Evolutionary conservation across 23 tunicate species (phyloP).

Genomic region (Trididemnum clinides): DNA sequence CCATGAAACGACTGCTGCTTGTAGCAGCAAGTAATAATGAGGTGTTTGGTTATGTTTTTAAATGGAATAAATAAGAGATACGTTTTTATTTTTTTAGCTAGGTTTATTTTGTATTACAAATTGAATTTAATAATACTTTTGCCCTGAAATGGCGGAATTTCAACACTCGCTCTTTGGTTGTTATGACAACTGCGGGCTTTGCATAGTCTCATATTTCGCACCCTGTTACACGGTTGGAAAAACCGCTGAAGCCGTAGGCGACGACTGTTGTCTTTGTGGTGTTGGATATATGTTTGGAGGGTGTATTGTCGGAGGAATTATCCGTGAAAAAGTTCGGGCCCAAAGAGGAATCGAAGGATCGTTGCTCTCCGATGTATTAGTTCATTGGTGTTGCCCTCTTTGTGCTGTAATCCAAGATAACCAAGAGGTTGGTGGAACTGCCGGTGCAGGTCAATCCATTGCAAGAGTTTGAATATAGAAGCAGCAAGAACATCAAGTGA

Average conservation of each 20-base stretch:
- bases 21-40: too few relatives aligned
- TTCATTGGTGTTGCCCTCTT: constrained; percentile 58
- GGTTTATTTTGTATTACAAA: too few relatives aligned
- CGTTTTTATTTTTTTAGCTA: too few relatives aligned
- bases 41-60: too few relatives aligned
- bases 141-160: constrained; percentile 51
- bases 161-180: constrained; percentile 65
- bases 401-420: constrained; percentile 74
- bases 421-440: constrained; percentile 24
- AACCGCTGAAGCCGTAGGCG: constrained; percentile 83
- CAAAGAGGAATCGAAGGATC: constrained; percentile 53
- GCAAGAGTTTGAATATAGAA: background rate
- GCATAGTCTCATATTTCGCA: constrained; percentile 54
- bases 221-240: constrained; percentile 80
- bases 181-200: constrained; percentile 80
- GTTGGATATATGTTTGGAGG: constrained; percentile 59
- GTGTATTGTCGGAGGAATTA: constrained; percentile 75
- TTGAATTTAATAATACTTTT: too few relatives aligned
- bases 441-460: constrained; percentile 5
- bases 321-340: constrained; percentile 60
- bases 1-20: too few relatives aligned
- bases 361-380: constrained; percentile 45
- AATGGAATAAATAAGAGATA: too few relatives aligned
- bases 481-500: too few relatives aligned
- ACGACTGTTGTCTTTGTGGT: constrained; percentile 44